Percentiles rank a stretch among this genome's conserved stretches.
Conservation (phyloP, 92 coral and sea anemone species). For the Diadumene lineata region DNA sequence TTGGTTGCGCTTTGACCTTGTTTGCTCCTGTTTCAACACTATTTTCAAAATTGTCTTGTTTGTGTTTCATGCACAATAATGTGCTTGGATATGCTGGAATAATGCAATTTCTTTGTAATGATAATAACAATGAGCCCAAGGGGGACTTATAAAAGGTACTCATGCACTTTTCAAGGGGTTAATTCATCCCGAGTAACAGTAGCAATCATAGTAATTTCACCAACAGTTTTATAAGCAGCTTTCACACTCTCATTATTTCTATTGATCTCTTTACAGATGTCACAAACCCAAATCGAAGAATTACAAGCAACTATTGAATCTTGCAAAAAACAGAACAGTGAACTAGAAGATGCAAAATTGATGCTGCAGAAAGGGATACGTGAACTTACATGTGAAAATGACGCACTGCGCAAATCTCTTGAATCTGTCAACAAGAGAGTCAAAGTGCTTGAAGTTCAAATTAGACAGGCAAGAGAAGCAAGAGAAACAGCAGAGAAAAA, state of each 20-base stretch:
- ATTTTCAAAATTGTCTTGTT: too few species aligned
- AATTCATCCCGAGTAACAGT: too few species aligned
- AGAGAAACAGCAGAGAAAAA: constrained; percentile 12
- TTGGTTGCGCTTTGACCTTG: too few species aligned
- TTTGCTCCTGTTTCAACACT: too few species aligned
- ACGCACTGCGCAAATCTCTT: constrained; percentile 51
- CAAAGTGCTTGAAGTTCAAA: constrained; percentile 58
- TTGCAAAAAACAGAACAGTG: constrained; percentile 35
- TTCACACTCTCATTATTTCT: background rate
- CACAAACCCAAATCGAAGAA: constrained; percentile 47
- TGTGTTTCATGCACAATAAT: too few species aligned
- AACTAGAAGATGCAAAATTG: constrained; percentile 46
- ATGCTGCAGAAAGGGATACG: constrained; percentile 46
- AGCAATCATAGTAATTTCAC: too few species aligned
- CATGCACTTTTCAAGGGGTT: too few species aligned
- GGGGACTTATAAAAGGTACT: too few species aligned
- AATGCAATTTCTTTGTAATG: too few species aligned
- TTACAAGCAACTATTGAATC: constrained; percentile 43
- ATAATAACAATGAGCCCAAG: too few species aligned
- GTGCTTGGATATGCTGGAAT: too few species aligned
- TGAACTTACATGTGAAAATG: constrained; percentile 56
- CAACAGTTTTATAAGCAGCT: too few species aligned
- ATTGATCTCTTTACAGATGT: constrained; percentile 26
- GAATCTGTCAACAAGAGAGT: constrained; percentile 48
- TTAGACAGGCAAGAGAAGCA: constrained; percentile 41